Percentiles rank a stretch among this genome's conserved stretches.
Conservation (phyloP, 2,888 invertebrate species). For the Anarsia innoxiella region DNA sequence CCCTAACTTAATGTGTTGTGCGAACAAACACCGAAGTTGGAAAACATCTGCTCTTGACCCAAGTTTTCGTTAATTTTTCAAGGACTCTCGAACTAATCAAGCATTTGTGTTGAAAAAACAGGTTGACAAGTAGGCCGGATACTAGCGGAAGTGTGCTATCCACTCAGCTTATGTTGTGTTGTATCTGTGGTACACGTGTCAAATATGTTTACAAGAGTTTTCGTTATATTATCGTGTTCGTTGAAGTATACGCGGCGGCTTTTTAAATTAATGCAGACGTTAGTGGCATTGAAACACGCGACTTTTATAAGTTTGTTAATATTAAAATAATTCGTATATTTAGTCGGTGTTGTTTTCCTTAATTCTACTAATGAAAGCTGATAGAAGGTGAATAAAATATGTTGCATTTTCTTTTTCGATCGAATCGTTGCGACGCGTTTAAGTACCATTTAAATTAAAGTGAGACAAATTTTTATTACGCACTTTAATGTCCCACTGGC, state of each 20-base stretch:
- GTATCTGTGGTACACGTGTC: slow-evolving; percentile 58
- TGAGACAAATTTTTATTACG: too few relatives aligned
- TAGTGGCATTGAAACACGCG: too few relatives aligned
- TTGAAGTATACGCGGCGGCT: slow-evolving; percentile 25
- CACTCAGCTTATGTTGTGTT: slow-evolving; percentile 36
- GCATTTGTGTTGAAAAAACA: slow-evolving; percentile 36
- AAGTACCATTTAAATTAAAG: too few relatives aligned
- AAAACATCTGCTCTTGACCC: slow-evolving; percentile 33
- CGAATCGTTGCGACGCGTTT: too few relatives aligned
- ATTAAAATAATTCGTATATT: too few relatives aligned
- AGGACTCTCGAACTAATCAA: slow-evolving; percentile 34
- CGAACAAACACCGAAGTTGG: too few relatives aligned
- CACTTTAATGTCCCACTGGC: too few relatives aligned
- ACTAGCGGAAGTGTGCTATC: slow-evolving; percentile 47
- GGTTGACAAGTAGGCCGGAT: slow-evolving; percentile 32
- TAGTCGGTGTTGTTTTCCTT: too few relatives aligned
- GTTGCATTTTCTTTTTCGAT: too few relatives aligned
- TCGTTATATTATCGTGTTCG: slow-evolving; percentile 41
- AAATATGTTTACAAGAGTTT: slow-evolving; percentile 50
- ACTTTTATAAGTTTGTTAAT: slow-evolving; percentile 18
- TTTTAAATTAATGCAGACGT: slow-evolving; percentile 33
- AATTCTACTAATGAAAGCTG: too few relatives aligned
- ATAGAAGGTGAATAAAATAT: too few relatives aligned
- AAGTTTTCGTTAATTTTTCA: slow-evolving; percentile 27
- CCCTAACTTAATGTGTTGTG: too few relatives aligned